These are phyloP conservation scores for Metallyticus violacea DNA, from an alignment of 2,888 invertebrate species.

Conservation along the genomic window DNA sequence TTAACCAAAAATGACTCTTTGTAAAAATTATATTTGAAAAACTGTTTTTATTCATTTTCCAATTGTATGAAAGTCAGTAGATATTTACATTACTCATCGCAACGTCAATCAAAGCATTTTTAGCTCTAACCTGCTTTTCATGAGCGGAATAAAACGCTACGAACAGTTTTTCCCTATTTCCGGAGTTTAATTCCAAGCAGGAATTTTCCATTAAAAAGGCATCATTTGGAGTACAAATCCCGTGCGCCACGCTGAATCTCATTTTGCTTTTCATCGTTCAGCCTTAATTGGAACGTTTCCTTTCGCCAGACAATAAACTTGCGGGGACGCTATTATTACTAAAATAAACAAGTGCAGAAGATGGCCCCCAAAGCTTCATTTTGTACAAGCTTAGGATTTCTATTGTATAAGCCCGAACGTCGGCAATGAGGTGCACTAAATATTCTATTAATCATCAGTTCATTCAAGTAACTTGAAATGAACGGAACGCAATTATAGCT, in stretches of 20 bases:
- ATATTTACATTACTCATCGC: too few species aligned
- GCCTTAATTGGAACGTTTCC: background rate
- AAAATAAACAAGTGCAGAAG: background rate
- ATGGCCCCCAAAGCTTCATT: background rate
- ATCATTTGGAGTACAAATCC: background rate
- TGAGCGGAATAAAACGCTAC: background rate
- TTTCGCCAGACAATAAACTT: background rate
- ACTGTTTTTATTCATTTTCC: too few species aligned
- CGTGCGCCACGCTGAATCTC: background rate
- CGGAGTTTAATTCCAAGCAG: background rate
- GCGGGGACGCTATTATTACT: background rate
- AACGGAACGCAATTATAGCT: background rate
- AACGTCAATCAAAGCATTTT: too few species aligned
- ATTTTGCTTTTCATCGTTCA: background rate
- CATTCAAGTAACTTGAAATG: background rate
- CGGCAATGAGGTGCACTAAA: background rate
- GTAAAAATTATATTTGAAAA: too few species aligned
- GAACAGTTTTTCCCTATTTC: background rate
- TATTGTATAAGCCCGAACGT: background rate
- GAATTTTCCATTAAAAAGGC: background rate
- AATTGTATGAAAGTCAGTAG: too few species aligned
- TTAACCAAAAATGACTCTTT: too few species aligned
- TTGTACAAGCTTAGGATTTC: background rate
- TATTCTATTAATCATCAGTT: background rate
- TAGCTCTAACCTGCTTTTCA: background rate